Conservation (phyloP, 2,888 invertebrate genomes). For the Phengaris alcon region DNA sequence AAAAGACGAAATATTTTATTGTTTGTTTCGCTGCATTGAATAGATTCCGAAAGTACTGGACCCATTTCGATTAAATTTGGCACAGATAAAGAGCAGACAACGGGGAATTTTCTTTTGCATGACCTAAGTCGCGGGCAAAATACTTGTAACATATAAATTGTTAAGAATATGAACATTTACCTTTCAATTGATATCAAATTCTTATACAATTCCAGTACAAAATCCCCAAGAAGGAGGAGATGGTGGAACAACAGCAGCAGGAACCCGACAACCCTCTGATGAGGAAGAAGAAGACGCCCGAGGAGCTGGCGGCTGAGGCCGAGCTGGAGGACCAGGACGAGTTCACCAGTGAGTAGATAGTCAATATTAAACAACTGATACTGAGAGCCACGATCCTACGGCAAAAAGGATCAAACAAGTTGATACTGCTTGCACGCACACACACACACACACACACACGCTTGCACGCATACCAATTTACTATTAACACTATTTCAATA, state of each 20-base stretch:
- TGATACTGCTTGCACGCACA: too few relatives aligned
- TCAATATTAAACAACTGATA: not conserved
- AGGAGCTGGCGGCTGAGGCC: conserved; percentile 97
- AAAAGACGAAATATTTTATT: too few relatives aligned
- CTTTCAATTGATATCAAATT: not conserved
- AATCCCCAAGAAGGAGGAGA: conserved; percentile 98
- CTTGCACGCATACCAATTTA: too few relatives aligned
- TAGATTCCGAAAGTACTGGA: too few relatives aligned
- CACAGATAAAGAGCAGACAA: too few relatives aligned
- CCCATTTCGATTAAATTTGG: too few relatives aligned
- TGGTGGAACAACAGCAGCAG: conserved; percentile 88
- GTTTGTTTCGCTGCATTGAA: too few relatives aligned
- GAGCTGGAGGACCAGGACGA: conserved; percentile 97
- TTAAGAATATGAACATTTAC: not conserved
- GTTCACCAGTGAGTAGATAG: conserved; percentile 89
- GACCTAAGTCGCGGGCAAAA: too few relatives aligned
- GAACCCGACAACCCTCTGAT: conserved; percentile 96
- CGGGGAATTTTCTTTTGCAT: too few relatives aligned
- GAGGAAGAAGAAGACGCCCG: conserved; percentile 99
- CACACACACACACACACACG: too few relatives aligned
- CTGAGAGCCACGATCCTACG: not conserved
- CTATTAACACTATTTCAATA: too few relatives aligned
- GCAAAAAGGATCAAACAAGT: not conserved
- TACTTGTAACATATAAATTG: too few relatives aligned
- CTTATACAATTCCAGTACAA: conserved; percentile 89